phyloP scores from a whole-genome alignment of 2,113 vertebrate species.

The Addax nasomaculatus region DNA sequence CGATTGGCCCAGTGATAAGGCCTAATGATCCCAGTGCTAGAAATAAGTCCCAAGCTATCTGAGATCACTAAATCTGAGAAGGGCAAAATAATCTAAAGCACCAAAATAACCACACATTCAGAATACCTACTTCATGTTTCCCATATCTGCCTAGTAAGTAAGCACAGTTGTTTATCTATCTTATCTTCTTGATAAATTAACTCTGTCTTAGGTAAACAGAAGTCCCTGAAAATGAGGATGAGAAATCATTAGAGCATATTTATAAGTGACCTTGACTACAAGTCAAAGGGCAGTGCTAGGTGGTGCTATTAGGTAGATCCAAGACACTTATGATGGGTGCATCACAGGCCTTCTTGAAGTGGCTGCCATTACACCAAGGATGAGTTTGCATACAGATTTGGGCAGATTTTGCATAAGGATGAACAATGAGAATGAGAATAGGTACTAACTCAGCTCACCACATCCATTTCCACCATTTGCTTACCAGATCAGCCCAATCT shows the following conservation, averaged over 20 bases:
- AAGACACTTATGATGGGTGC: not conserved
- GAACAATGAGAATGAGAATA: not conserved
- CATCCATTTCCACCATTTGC: conserved; percentile 31
- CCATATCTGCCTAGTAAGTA: not conserved
- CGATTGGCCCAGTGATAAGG: not conserved
- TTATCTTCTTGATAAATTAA: not conserved
- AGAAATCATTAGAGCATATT: not conserved
- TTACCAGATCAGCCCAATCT: not conserved
- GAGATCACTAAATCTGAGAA: not conserved
- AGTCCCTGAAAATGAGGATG: not conserved
- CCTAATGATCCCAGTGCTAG: not conserved
- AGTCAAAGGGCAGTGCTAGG: not conserved
- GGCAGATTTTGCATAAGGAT: conserved; percentile 43
- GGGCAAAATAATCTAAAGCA: not conserved
- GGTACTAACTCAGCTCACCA: not conserved
- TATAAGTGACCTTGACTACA: not conserved
- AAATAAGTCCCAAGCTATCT: not conserved
- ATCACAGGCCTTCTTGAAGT: not conserved
- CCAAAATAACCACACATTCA: not conserved
- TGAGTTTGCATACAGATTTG: conserved; percentile 27
- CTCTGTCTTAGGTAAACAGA: not conserved
- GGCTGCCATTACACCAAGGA: not conserved
- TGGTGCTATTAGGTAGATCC: not conserved
- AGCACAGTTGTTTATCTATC: not conserved
- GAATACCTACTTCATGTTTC: not conserved